Base-by-base conservation (phyloP, 1,140 invertebrate species). In the Aphelenchoides avenae region DNA sequence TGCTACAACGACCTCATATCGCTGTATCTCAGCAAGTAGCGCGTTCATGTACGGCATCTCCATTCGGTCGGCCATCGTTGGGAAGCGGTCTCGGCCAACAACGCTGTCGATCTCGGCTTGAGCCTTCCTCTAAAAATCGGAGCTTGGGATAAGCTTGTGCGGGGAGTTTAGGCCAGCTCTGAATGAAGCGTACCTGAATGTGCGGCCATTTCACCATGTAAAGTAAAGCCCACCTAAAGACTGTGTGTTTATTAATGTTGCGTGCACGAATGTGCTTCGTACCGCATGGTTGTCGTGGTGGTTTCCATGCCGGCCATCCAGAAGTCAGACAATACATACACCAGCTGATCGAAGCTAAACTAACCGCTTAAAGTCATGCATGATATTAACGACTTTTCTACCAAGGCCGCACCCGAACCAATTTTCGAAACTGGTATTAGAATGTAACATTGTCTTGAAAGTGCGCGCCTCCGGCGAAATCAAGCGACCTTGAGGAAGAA, bases 281-380 rank as follows among this genome's bases (percentile, higher is more conserved):
- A 31, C 46, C 11, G 13, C 22, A 48, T 7, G 7, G 46, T 48
- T n/a, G 46, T 34, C 7, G 11, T 13, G 9, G 46, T 48, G 11
- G 46, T 48, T 7, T 48, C 46, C 46, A 48, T 48, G 7, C 46
- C 46, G n/a, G 46, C 46, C 6, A 48, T 34, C 46, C 46, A 48
- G 11, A 48, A 48, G 22, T 48, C 46, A 48, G 11, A 34, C 46
- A 48, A 26, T 15, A 48, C 46, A 18, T 26, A 43, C 7, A 43
- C 18, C 18, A 43, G 30, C 18, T 13, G 18, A 18, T 18, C 13
- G 34, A 36, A 43, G 9, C 30, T 15, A 20, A 43, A 43, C 13
- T 36, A 36, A 36, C 13, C 13, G 18, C 18, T 36, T 18, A 13
- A 18, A 36, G 34, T 36, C n/a, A n/a, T n/a, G n/a, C n/a, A n/a